Percentiles rank a stretch among this genome's conserved stretches.
Evolutionary conservation across 2,113 vertebrate genomes (phyloP).

Genomic region (Solenodon paradoxus): DNA sequence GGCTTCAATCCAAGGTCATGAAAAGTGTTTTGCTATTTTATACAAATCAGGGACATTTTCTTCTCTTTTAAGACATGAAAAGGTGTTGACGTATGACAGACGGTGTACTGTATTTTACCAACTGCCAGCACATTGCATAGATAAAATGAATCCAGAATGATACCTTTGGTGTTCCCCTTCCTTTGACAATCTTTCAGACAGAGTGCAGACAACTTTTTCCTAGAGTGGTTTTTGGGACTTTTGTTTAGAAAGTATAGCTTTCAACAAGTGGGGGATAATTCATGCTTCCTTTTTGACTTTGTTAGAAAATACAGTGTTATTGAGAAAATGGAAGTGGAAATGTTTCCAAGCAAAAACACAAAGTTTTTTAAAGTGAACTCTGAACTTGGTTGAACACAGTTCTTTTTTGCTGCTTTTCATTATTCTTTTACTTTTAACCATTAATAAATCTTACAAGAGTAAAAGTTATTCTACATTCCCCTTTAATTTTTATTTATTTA

Average conservation of each 20-base stretch:
- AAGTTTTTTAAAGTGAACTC: not conserved
- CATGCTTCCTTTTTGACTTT: not conserved
- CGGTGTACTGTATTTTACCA: not conserved
- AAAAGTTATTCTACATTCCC: not conserved
- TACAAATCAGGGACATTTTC: not conserved
- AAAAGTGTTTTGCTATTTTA: not conserved
- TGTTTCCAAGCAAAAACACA: not conserved
- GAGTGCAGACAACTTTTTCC: not conserved
- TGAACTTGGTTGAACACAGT: not conserved
- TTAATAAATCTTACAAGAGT: not conserved
- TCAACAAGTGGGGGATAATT: not conserved
- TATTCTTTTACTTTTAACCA: constrained; percentile 21
- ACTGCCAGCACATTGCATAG: not conserved
- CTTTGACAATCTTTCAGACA: not conserved
- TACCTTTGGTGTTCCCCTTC: not conserved
- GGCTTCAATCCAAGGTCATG: not conserved
- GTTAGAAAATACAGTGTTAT: not conserved
- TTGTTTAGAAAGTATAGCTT: constrained; percentile 11
- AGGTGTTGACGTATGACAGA: not conserved
- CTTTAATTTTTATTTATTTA: no score
- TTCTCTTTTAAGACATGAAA: not conserved
- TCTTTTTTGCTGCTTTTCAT: no score
- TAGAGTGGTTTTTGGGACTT: not conserved
- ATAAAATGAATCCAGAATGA: not conserved
- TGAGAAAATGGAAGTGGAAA: not conserved